These are phyloP conservation scores for Euzetes globulus DNA, from an alignment of 2,888 invertebrate genomes.

Conservation along the genomic window DNA sequence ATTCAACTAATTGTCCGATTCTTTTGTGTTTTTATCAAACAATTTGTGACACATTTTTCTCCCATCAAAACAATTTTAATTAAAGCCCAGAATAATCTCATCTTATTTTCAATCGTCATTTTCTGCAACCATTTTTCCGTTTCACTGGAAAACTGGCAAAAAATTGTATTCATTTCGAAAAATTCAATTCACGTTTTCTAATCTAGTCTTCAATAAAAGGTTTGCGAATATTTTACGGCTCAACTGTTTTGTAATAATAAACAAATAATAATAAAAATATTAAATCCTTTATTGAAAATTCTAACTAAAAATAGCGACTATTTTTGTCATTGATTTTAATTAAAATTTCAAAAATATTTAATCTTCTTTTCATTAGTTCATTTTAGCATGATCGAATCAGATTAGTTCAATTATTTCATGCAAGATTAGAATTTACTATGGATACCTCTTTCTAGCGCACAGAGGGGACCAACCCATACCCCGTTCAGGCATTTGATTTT, in stretches of 20 bases:
- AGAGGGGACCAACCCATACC: constrained; percentile 74
- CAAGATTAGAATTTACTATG: too few relatives aligned
- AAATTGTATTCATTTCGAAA: not conserved
- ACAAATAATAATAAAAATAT: not conserved
- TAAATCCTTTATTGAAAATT: not conserved
- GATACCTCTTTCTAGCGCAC: constrained; percentile 62
- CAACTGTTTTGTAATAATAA: not conserved
- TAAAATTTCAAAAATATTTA: too few relatives aligned
- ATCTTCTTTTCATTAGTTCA: not conserved
- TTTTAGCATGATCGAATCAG: not conserved
- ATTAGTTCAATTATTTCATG: not conserved
- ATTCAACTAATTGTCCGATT: not conserved
- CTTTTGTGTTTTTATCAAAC: not conserved
- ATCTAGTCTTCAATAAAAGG: not conserved
- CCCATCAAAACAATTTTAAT: not conserved
- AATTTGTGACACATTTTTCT: not conserved
- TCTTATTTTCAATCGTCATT: too few relatives aligned
- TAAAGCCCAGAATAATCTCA: not conserved
- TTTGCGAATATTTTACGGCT: not conserved
- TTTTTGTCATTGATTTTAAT: too few relatives aligned
- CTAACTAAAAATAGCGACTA: not conserved
- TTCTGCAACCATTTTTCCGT: not conserved
- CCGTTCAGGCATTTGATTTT: constrained; percentile 77
- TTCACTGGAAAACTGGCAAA: not conserved
- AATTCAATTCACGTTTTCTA: not conserved